Percentiles rank a stretch among this genome's conserved stretches.
phyloP scores from a whole-genome alignment of 1,140 invertebrate genomes.

The Pogonognathellus flavescens region DNA sequence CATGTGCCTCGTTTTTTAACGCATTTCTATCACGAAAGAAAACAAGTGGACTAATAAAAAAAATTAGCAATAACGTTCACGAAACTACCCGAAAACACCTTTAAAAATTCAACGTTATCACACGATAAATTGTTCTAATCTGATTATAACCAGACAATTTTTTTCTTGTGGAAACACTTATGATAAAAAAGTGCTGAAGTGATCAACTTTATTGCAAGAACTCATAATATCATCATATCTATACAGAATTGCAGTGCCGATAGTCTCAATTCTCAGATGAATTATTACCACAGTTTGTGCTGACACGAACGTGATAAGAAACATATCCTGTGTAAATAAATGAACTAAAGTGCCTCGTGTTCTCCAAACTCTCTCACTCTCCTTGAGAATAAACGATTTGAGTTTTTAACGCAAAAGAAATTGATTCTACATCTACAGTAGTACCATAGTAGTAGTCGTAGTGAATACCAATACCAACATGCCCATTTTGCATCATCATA shows the following conservation, averaged over 20 bases:
- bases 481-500: neutral
- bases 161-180: neutral
- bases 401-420: slow-evolving; percentile 1
- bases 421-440: neutral
- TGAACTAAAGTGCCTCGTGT: no score
- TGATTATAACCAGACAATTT: slow-evolving; percentile 32
- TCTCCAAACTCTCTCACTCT: neutral
- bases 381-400: neutral
- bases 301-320: neutral
- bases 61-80: slow-evolving; percentile 13
- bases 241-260: no score
- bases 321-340: no score
- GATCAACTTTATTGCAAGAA: no score
- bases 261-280: neutral
- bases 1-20: neutral
- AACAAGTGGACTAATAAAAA: slow-evolving; percentile 15
- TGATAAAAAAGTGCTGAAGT: no score
- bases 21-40: slow-evolving; percentile 32
- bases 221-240: no score
- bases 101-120: neutral
- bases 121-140: slow-evolving; percentile 17
- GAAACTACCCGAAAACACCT: slow-evolving; percentile 6
- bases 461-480: neutral
- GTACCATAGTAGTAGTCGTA: neutral
- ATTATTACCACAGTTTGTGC: neutral